Base-by-base conservation (phyloP, 1,140 invertebrate genomes). In the Trichoplusia ni region DNA sequence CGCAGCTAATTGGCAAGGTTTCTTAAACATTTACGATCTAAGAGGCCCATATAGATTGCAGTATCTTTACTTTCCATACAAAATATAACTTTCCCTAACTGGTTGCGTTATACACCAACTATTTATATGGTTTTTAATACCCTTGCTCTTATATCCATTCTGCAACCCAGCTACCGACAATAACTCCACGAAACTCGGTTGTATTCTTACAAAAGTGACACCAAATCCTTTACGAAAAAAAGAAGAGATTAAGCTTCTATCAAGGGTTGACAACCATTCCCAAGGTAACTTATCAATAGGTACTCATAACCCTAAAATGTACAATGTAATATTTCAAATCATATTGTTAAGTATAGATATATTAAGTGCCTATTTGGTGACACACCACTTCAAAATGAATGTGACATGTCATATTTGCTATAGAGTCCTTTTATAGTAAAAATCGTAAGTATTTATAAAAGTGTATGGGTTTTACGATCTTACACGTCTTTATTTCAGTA, bases 381-480 rank as follows among this genome's bases (percentile, higher is more conserved):
- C 71, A 65, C 64, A 75, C 79, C 79, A 87, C 84, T 85, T 81
- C 11, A 71, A 40, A 69, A 51, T 79, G 75, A 86, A 81, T 81
- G 51, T 67, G 40, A 77, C 67, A 47, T 75, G 80, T 81, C 82
- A 82, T 81, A 82, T 81, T 78, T 67, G 53, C 49, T 49, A 25
- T 13, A 49, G 7, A 5, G 35, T 33, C 19, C n/a, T n/a, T n/a
- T n/a, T n/a, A n/a, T n/a, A n/a, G n/a, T n/a, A n/a, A n/a, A n/a
- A n/a, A n/a, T n/a, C n/a, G n/a, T n/a, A n/a, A n/a, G n/a, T n/a
- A n/a, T n/a, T n/a, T n/a, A n/a, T n/a, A 40, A 40, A 29, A 14
- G 18, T 4, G 9, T 21, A 6, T 29, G 13, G 25, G n/a, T 46
- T 60, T 33, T 4, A 14, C 16, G 38, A 13, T 21, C 11, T 23